Evolutionary conservation across 2,888 invertebrate genomes (phyloP).

Genomic region (Pasiphila rectangulata): DNA sequence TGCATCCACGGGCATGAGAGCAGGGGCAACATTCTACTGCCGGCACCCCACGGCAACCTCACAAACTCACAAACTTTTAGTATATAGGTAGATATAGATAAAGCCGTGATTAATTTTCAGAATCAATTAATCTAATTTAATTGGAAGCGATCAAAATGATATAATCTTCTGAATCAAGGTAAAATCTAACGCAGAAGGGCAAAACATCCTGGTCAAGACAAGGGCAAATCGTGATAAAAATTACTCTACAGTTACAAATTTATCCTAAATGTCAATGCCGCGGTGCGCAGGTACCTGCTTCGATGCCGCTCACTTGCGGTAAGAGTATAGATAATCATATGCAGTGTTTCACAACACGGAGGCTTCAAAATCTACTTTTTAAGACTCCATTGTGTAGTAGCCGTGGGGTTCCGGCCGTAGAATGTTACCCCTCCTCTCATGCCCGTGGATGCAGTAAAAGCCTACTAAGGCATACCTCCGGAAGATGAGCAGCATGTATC

Average conservation of each 20-base stretch:
- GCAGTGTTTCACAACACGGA: conserved; percentile 6
- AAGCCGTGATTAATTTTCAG: too few relatives aligned
- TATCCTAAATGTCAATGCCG: conserved; percentile 27
- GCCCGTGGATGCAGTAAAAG: too few relatives aligned
- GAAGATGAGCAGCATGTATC: too few relatives aligned
- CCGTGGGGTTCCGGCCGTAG: too few relatives aligned
- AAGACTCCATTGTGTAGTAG: too few relatives aligned
- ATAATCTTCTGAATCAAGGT: not conserved
- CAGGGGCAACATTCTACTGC: too few relatives aligned
- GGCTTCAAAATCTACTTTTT: not conserved
- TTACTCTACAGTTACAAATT: conserved; percentile 18
- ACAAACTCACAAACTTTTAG: too few relatives aligned
- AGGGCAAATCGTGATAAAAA: conserved; percentile 10
- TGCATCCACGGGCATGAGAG: too few relatives aligned
- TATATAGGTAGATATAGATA: too few relatives aligned
- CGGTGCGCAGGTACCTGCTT: conserved; percentile 23
- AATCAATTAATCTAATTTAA: not conserved
- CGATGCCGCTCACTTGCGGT: conserved; percentile 22
- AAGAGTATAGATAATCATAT: conserved; percentile 14
- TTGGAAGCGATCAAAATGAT: not conserved
- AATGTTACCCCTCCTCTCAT: too few relatives aligned
- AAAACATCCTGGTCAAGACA: conserved; percentile 8
- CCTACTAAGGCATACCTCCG: too few relatives aligned
- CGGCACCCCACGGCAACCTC: too few relatives aligned
- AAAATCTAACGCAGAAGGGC: not conserved